These are phyloP conservation scores for Podarcis muralis DNA, from an alignment of 2,113 vertebrate genomes.

Conservation along the genomic window DNA sequence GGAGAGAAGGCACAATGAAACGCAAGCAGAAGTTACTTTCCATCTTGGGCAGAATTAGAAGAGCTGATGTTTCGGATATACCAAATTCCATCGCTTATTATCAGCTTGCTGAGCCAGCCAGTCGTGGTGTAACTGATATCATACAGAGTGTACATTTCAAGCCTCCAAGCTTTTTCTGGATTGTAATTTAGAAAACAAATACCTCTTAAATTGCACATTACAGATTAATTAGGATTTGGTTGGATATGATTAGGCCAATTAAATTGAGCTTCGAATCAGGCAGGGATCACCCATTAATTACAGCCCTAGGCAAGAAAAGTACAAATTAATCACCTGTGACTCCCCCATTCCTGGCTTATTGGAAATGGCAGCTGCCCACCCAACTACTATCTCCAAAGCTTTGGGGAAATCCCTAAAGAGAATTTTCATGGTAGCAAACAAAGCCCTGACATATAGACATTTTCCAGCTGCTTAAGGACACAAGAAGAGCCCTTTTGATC, in stretches of 20 bases:
- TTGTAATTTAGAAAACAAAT: constrained; percentile 22
- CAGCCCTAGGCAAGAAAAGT: constrained; percentile 15
- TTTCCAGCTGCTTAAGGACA: neutral
- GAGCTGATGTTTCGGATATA: rapidly evolving
- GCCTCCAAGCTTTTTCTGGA: neutral
- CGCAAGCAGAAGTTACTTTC: neutral
- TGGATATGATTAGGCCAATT: constrained; percentile 26
- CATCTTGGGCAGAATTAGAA: rapidly evolving
- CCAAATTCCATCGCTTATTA: neutral
- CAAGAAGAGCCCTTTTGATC: neutral
- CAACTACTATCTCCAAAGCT: neutral
- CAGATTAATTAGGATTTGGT: constrained; percentile 27
- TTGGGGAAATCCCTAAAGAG: constrained; percentile 41
- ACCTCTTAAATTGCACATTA: constrained; percentile 29
- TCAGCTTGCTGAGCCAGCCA: neutral
- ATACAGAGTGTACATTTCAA: neutral
- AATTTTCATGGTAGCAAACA: constrained; percentile 34
- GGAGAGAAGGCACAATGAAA: neutral
- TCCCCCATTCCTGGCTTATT: neutral
- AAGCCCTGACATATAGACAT: constrained; percentile 13
- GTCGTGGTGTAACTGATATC: constrained; percentile 3
- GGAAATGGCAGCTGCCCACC: constrained; percentile 15
- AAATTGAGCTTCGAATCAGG: constrained; percentile 25
- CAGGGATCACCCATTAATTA: constrained; percentile 27
- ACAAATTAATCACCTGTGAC: constrained; percentile 3